Conservation (phyloP, 2,797 vertebrate species). For the Leptodactylus fallax region DNA sequence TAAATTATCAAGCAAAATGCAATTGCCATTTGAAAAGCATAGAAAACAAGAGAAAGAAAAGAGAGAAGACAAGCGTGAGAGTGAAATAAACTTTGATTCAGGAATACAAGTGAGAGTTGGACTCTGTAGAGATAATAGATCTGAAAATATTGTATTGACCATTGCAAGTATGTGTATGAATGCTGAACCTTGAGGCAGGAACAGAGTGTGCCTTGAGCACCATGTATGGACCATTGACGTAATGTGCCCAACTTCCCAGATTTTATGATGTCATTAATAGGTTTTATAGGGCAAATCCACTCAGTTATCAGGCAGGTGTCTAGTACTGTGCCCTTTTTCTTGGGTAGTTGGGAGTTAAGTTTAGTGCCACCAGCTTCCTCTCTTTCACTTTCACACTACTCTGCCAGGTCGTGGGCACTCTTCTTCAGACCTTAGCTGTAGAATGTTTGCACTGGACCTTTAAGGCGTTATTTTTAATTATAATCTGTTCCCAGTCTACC, state of each 20-base stretch:
- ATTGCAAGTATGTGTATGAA: background rate
- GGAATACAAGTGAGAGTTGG: background rate
- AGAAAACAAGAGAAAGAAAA: background rate
- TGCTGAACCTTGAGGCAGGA: background rate
- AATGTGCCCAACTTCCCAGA: background rate
- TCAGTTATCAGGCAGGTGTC: no score
- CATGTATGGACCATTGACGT: background rate
- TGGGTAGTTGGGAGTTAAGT: no score
- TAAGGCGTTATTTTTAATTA: no score
- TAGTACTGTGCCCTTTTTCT: no score
- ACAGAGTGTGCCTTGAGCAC: background rate
- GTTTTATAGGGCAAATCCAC: background rate
- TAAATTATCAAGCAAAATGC: conserved; percentile 43
- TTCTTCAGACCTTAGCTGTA: no score
- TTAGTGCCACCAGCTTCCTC: no score
- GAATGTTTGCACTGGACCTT: no score
- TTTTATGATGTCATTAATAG: background rate
- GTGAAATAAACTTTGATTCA: background rate
- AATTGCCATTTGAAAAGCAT: no score
- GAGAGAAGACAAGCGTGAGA: background rate
- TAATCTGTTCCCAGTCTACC: no score
- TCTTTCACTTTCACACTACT: no score
- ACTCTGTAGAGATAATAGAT: background rate
- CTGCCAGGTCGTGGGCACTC: no score
- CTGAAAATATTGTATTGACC: background rate